phyloP scores from a whole-genome alignment of 2,113 vertebrate genomes.

The Myotis davidii region DNA sequence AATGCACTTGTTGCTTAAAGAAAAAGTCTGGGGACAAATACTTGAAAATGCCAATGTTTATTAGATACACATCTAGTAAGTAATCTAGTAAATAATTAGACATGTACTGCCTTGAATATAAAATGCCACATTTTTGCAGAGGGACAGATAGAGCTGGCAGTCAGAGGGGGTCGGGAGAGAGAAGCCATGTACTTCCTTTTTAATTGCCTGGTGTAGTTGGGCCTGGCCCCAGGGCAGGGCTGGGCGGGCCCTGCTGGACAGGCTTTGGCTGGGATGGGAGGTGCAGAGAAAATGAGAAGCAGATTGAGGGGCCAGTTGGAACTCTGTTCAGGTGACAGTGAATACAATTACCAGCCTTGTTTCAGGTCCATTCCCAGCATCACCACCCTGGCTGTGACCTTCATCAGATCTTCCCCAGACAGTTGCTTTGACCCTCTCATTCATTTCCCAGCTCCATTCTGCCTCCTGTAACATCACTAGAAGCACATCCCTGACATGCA shows the following conservation, averaged over 20 bases:
- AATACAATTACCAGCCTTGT: not conserved
- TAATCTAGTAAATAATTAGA: not conserved
- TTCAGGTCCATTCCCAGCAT: not conserved
- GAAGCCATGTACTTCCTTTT: not conserved
- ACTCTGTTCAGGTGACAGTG: not conserved
- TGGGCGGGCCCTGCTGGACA: not conserved
- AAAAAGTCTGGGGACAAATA: not conserved
- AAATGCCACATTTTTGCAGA: not conserved
- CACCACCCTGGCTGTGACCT: accelerated
- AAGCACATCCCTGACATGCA: not conserved
- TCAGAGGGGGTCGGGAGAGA: not conserved
- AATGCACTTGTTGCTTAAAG: not conserved
- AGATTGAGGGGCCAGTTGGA: not conserved
- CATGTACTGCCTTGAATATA: accelerated
- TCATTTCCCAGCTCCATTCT: not conserved
- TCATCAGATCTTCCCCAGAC: accelerated
- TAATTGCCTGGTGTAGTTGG: not conserved
- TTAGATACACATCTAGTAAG: constrained; percentile 4
- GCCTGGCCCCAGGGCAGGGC: not conserved
- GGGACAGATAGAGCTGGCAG: not conserved
- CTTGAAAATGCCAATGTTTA: constrained; percentile 33
- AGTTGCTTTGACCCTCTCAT: not conserved
- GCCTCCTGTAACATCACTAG: not conserved
- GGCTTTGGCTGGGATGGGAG: not conserved
- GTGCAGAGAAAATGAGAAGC: not conserved